Conservation (phyloP, 2,113 vertebrate genomes). For the Sander lucioperca region DNA sequence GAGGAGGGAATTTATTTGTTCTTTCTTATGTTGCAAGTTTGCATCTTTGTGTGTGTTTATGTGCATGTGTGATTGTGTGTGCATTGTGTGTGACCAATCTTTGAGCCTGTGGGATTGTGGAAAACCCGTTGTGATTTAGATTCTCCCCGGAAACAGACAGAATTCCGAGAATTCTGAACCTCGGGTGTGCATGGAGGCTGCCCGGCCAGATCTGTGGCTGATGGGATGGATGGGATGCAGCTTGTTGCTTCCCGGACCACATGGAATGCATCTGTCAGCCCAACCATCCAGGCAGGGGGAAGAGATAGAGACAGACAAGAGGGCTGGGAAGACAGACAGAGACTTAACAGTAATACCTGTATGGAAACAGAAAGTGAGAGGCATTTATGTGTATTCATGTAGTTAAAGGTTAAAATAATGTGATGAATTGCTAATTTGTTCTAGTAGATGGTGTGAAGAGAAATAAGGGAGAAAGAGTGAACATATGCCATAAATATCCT, state of each 20-base stretch:
- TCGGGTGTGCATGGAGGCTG: constrained; percentile 44
- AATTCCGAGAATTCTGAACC: constrained; percentile 53
- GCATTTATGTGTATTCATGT: background rate
- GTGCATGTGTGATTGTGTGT: constrained; percentile 28
- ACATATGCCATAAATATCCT: background rate
- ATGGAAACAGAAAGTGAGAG: background rate
- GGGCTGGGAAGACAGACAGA: constrained; percentile 6
- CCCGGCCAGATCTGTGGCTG: constrained; percentile 42
- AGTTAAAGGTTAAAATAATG: background rate
- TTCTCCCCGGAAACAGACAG: constrained; percentile 40
- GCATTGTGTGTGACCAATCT: constrained; percentile 32
- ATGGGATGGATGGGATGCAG: constrained; percentile 55
- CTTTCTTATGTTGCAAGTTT: background rate
- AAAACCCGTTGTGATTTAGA: constrained; percentile 47
- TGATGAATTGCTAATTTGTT: background rate
- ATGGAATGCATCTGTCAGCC: constrained; percentile 67
- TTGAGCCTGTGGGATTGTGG: constrained; percentile 37
- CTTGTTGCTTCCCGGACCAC: constrained; percentile 69
- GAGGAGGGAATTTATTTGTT: background rate
- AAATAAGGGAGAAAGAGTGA: background rate
- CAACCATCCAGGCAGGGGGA: constrained; percentile 13
- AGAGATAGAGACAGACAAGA: constrained; percentile 29
- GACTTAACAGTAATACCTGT: background rate
- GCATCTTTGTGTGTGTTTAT: background rate
- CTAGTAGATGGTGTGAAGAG: background rate